Percentiles rank a stretch among this genome's conserved stretches.
These are phyloP conservation scores for Clarias platycephalus DNA, from an alignment of 2,797 vertebrate species.

Conservation along the genomic window DNA sequence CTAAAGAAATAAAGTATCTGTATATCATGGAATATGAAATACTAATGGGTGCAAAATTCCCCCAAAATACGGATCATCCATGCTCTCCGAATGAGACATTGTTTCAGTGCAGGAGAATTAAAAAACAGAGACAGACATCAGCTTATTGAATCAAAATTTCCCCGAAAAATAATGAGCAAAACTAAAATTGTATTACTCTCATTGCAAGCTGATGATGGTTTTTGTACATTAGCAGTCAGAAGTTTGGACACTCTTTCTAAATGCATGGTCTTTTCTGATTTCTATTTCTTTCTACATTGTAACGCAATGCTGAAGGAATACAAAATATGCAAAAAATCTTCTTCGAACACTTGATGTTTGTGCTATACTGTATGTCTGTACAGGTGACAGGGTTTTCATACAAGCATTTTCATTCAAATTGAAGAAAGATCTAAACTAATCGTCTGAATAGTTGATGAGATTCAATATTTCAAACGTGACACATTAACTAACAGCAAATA, in stretches of 20 bases:
- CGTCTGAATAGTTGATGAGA: neutral
- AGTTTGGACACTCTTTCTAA: no score
- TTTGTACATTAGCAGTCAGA: neutral
- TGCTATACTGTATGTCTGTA: neutral
- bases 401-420: neutral
- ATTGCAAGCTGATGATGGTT: neutral
- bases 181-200: neutral
- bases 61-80: neutral
- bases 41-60: neutral
- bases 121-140: slow-evolving; percentile 20
- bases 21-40: slow-evolving; percentile 1
- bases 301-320: no score
- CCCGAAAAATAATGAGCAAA: slow-evolving; percentile 4
- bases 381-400: neutral
- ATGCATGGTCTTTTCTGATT: no score
- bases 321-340: no score
- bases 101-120: neutral
- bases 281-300: no score
- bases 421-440: neutral
- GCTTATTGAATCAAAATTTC: slow-evolving; percentile 40
- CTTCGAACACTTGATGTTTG: neutral
- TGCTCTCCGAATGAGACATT: neutral
- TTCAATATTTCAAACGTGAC: neutral
- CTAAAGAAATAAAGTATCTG: neutral
- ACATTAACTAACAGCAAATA: neutral